Evolutionary conservation across 2,888 invertebrate genomes (phyloP).

Genomic region (Bembecia ichneumoniformis): DNA sequence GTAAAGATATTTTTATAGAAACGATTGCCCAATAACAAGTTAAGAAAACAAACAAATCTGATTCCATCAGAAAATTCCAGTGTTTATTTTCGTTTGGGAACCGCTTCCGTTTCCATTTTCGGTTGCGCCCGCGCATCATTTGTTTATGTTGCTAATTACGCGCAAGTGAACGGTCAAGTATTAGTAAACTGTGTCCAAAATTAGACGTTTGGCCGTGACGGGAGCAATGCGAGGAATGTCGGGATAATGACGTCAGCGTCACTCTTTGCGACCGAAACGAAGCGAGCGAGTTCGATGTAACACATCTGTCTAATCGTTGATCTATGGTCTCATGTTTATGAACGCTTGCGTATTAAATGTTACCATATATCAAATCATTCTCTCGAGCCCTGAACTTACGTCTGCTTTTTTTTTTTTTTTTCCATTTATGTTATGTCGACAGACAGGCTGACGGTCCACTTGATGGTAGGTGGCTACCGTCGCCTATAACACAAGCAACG

Average conservation of each 20-base stretch:
- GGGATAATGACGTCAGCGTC: slow-evolving; percentile 52
- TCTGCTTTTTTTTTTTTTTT: no score
- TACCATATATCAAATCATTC: no score
- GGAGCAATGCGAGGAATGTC: slow-evolving; percentile 43
- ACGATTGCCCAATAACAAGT: slow-evolving; percentile 4
- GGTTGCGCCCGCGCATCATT: slow-evolving; percentile 18
- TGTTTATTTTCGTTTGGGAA: slow-evolving; percentile 27
- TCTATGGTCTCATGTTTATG: slow-evolving; percentile 27
- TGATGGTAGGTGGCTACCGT: no score
- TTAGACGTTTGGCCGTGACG: slow-evolving; percentile 52
- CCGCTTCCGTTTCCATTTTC: slow-evolving; percentile 40
- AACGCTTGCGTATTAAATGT: not conserved
- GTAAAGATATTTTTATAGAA: not conserved
- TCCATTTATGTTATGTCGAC: no score
- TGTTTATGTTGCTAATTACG: slow-evolving; percentile 48
- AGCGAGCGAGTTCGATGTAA: slow-evolving; percentile 15
- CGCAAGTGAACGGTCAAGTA: slow-evolving; percentile 18
- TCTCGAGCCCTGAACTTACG: no score
- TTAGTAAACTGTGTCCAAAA: slow-evolving; percentile 53
- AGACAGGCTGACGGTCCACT: no score
- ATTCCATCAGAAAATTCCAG: not conserved
- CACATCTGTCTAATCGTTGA: slow-evolving; percentile 22
- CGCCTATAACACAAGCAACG: no score
- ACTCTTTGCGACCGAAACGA: slow-evolving; percentile 8
- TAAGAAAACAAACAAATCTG: slow-evolving; percentile 11